Conservation (phyloP, 1,140 invertebrate genomes). For the Pachyrhynchus sulphureomaculatus region DNA sequence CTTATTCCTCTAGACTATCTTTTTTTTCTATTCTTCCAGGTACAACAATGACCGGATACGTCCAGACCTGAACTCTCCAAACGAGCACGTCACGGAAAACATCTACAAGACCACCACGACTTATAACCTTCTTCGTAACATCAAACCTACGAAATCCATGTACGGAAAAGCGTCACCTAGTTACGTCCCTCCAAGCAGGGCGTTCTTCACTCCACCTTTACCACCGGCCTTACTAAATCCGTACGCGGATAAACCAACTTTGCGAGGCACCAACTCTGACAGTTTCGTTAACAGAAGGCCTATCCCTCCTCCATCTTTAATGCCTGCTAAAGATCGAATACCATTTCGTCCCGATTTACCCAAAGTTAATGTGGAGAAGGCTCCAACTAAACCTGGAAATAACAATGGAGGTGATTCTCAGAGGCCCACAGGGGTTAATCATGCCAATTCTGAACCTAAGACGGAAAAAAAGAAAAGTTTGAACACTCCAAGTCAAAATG, state of each 20-base stretch:
- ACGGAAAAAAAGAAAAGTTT: slow-evolving; percentile 66
- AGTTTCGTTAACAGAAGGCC: slow-evolving; percentile 66
- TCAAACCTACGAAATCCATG: slow-evolving; percentile 55
- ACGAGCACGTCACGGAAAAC: slow-evolving; percentile 46
- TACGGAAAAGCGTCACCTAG: slow-evolving; percentile 66
- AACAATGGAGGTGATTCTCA: slow-evolving; percentile 21
- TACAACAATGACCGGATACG: slow-evolving; percentile 49
- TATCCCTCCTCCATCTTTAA: slow-evolving; percentile 72
- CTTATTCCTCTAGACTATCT: too few relatives aligned
- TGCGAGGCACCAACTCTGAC: slow-evolving; percentile 69
- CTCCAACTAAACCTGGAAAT: slow-evolving; percentile 24
- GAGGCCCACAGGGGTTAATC: slow-evolving; percentile 27
- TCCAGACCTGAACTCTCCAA: slow-evolving; percentile 37
- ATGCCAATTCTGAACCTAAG: slow-evolving; percentile 31
- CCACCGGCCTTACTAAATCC: slow-evolving; percentile 77
- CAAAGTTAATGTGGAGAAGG: slow-evolving; percentile 46
- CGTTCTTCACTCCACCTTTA: slow-evolving; percentile 75
- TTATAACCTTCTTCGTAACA: slow-evolving; percentile 53
- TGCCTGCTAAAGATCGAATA: slow-evolving; percentile 75
- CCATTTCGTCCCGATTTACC: slow-evolving; percentile 67
- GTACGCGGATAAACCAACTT: slow-evolving; percentile 79
- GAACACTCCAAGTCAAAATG: slow-evolving; percentile 68
- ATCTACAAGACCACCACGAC: slow-evolving; percentile 46
- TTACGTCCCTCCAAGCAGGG: slow-evolving; percentile 75
- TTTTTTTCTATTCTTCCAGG: too few relatives aligned